phyloP scores from a whole-genome alignment of 2,797 vertebrate species.

The Bryconaethiops microstoma region DNA sequence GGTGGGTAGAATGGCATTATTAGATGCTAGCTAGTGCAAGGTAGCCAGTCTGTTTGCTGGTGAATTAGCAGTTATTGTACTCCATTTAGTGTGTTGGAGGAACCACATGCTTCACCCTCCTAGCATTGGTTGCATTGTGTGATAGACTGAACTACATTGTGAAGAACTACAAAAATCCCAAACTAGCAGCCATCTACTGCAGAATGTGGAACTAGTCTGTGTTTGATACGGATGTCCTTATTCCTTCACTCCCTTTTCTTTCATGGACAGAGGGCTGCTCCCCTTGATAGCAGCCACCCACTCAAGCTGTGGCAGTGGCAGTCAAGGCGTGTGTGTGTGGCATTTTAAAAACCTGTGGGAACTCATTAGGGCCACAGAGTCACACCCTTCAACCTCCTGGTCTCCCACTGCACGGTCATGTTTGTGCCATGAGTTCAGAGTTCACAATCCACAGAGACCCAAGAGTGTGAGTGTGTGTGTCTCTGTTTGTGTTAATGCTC shows the following conservation, averaged over 20 bases:
- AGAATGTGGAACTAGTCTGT: slow-evolving; percentile 33
- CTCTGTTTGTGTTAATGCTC: no score
- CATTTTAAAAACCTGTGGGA: slow-evolving; percentile 72
- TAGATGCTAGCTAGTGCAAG: no score
- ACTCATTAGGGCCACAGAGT: slow-evolving; percentile 78
- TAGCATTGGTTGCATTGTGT: no score
- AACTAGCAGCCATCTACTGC: no score
- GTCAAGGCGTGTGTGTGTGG: slow-evolving; percentile 33
- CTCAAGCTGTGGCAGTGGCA: slow-evolving; percentile 36
- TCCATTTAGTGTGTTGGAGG: no score
- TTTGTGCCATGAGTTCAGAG: slow-evolving; percentile 52
- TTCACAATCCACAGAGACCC: slow-evolving; percentile 9
- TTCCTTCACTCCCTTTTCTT: slow-evolving; percentile 51
- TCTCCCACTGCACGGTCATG: slow-evolving; percentile 62
- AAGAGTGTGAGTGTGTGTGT: neutral
- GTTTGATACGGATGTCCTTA: slow-evolving; percentile 60
- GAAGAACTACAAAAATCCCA: no score
- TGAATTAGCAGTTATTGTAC: no score
- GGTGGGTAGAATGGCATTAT: no score
- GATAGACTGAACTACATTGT: no score
- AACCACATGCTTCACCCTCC: no score
- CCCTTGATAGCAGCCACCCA: slow-evolving; percentile 46
- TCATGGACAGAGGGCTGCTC: slow-evolving; percentile 29
- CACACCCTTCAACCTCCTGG: slow-evolving; percentile 54
- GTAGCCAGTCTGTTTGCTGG: no score